Base-by-base conservation (phyloP, 1,140 invertebrate genomes). In the Augochlora pura region DNA sequence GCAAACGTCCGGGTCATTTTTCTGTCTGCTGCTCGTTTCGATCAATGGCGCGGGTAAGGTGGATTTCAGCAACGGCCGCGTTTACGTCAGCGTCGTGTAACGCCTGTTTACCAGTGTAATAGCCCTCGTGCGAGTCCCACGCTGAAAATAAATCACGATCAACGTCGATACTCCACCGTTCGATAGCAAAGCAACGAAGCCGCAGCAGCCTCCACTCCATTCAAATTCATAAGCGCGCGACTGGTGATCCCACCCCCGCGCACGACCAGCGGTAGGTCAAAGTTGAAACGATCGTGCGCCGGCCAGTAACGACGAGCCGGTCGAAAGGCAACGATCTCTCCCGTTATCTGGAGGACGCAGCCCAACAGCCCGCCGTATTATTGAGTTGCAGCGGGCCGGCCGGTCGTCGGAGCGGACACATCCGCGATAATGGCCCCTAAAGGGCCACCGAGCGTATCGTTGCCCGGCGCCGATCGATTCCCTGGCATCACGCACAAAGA, bases 341-440 rank as follows among this genome's bases (percentile, higher is more conserved):
- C 38, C 21, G 77, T 79, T 79, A 79, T 79, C 77, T 60, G 52
- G 52, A 39, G 10, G 49, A 60, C 42, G 63, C 77, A 79, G 38
- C 70, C 49, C 9, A 42, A 73, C 49, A 16, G 54, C 23, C 32
- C 52, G 23, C 4, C n/a, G 52, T 70, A 49, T 70, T 49, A 49
- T 18, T 49, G 38, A 68, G 12, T 70, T 6, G 74, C 5, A 32
- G 74, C 5, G 42, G n/a, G 27, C 6, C 5, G 42, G n/a, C 42
- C 6, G 42, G 49, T 18, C 42, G 18, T 16, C 66, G 0, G 32
- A 59, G 49, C n/a, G 49, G 65, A 42, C 65, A 70, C 52, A 59
- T 74, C 16, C 62, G 23, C 32, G 77, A 79, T 74, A 79, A 79
- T 74, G 70, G 70, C 52, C n/a, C 62, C 62, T 39, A 42, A 78